phyloP scores from a whole-genome alignment of 1,140 invertebrate species.

The Holotrichia oblita region DNA sequence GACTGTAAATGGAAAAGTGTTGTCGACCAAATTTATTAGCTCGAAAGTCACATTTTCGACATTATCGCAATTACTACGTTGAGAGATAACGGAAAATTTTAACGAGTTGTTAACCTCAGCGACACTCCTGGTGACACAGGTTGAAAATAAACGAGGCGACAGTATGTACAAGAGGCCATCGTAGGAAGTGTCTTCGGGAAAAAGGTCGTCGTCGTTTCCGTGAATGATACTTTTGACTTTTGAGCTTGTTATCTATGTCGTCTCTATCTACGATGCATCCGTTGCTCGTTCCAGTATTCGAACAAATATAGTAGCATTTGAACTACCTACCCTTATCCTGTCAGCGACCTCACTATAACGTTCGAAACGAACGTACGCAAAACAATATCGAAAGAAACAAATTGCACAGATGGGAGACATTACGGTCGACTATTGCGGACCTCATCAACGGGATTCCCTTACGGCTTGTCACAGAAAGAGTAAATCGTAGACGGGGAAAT shows the following conservation, averaged over 20 bases:
- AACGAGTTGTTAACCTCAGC: slow-evolving; percentile 6
- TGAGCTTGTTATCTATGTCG: slow-evolving; percentile 28
- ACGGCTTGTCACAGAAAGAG: slow-evolving; percentile 18
- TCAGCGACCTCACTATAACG: neutral
- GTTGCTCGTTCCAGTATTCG: neutral
- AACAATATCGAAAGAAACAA: slow-evolving; percentile 36
- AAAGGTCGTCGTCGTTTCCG: slow-evolving; percentile 19
- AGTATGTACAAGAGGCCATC: neutral
- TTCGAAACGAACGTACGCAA: slow-evolving; percentile 20
- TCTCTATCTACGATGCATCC: slow-evolving; percentile 10
- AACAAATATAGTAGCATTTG: neutral
- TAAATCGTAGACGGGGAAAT: slow-evolving; percentile 23
- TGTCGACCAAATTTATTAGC: neutral
- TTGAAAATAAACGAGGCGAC: neutral
- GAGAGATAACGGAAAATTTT: slow-evolving; percentile 26
- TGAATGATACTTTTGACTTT: slow-evolving; percentile 36
- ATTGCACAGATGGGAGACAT: slow-evolving; percentile 26
- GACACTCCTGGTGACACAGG: slow-evolving; percentile 2
- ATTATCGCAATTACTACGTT: slow-evolving; percentile 25
- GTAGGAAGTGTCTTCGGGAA: neutral
- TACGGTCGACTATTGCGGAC: slow-evolving; percentile 32
- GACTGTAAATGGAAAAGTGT: neutral
- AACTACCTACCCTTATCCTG: neutral
- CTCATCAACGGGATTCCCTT: slow-evolving; percentile 29
- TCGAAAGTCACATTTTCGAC: neutral